A percentile compares a stretch with the other conserved stretches of the same genome.
Evolutionary conservation across 2,888 invertebrate genomes (phyloP).

Genomic region (Eilema griseolum): DNA sequence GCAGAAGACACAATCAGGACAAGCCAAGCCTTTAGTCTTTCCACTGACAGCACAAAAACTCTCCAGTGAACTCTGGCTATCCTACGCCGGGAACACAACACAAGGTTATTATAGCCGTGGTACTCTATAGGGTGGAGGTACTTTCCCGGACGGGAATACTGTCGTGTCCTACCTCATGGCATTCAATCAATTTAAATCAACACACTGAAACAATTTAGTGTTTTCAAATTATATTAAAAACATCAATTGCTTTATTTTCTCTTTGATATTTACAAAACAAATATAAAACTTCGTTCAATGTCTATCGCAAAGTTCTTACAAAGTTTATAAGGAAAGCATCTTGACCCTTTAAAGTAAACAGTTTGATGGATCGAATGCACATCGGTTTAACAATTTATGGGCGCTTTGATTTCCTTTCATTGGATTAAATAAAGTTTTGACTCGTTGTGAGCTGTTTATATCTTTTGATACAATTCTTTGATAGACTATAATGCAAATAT

Average conservation of each 20-base stretch:
- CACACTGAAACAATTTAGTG: neutral
- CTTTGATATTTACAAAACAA: neutral
- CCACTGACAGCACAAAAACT: too few species aligned
- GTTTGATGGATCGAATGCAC: conserved; percentile 66
- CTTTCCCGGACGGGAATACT: too few species aligned
- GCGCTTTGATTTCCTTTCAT: conserved; percentile 23
- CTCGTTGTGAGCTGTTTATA: conserved; percentile 11
- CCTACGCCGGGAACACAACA: too few species aligned
- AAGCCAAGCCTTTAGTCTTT: too few species aligned
- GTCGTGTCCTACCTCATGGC: too few species aligned
- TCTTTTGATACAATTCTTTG: neutral
- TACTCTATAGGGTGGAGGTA: too few species aligned
- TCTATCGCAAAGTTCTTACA: neutral
- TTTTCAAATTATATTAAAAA: neutral
- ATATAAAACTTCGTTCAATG: neutral
- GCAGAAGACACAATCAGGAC: too few species aligned
- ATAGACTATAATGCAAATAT: neutral
- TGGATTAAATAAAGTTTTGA: conserved; percentile 20
- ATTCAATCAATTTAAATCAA: neutral
- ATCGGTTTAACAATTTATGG: conserved; percentile 62
- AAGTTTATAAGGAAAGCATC: conserved; percentile 18
- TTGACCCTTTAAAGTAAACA: conserved; percentile 54
- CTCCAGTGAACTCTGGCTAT: too few species aligned
- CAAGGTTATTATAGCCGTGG: too few species aligned
- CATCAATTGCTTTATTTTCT: neutral